phyloP scores from a whole-genome alignment of 2,113 vertebrate species.

The Aegithalos caudatus region DNA sequence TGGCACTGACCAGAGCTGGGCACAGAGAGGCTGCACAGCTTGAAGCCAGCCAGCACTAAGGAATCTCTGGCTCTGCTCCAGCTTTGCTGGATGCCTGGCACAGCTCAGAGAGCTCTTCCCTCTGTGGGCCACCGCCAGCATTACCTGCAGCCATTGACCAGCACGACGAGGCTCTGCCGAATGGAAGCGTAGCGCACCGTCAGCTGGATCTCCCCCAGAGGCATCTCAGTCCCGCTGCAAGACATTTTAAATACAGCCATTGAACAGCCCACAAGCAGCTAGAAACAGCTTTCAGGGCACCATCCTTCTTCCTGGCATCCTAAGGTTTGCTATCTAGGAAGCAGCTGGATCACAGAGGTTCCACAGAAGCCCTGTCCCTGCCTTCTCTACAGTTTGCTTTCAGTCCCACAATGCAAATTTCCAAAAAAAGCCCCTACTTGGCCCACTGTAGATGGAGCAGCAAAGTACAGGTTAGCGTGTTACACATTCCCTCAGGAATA shows the following conservation, averaged over 20 bases:
- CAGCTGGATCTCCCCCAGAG: slow-evolving; percentile 87
- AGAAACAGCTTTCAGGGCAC: background rate
- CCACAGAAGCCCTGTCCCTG: background rate
- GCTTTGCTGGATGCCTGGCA: background rate
- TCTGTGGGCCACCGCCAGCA: background rate
- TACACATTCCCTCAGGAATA: background rate
- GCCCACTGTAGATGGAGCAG: background rate
- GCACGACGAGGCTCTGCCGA: slow-evolving; percentile 83
- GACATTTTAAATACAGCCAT: background rate
- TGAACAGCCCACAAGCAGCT: background rate
- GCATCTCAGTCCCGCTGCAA: slow-evolving; percentile 60
- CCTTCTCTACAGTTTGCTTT: rapidly evolving
- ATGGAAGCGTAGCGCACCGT: slow-evolving; percentile 81
- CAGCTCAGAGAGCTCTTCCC: background rate
- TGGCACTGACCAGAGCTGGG: background rate
- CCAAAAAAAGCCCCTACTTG: background rate
- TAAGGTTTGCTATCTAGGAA: background rate
- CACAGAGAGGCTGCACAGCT: background rate
- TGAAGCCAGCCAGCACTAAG: background rate
- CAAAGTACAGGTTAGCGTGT: background rate
- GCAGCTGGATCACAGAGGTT: background rate
- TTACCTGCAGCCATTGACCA: slow-evolving; percentile 88
- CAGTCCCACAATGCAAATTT: background rate
- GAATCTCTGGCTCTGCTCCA: background rate
- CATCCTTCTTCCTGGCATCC: background rate